Conservation (phyloP, 2,797 vertebrate species). For the Pelobates cultripes region DNA sequence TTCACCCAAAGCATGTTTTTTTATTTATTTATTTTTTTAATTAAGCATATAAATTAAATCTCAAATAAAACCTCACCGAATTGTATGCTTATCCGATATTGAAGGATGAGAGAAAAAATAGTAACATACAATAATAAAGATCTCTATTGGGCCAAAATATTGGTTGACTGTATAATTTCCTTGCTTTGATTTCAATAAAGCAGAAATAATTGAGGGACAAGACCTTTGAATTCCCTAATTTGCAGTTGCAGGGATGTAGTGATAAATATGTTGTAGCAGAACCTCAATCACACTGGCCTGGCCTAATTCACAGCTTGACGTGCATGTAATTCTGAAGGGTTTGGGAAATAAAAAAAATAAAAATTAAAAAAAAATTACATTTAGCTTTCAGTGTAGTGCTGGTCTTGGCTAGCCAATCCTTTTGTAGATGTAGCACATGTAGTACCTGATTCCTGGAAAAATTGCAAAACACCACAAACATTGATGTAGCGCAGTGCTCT, state of each 20-base stretch:
- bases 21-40: background rate
- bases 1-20: slow-evolving; percentile 41
- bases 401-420: background rate
- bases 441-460: background rate
- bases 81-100: background rate
- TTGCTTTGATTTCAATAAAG: too few relatives aligned
- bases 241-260: background rate
- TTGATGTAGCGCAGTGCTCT: background rate
- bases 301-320: slow-evolving; percentile 92
- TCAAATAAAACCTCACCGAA: background rate
- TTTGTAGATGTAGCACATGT: background rate
- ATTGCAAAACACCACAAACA: background rate
- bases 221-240: too few relatives aligned
- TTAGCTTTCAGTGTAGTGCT: background rate
- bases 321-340: slow-evolving; percentile 82
- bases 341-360: slow-evolving; percentile 7
- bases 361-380: background rate
- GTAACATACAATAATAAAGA: too few relatives aligned
- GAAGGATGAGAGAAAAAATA: slow-evolving; percentile 45
- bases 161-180: too few relatives aligned
- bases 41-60: slow-evolving; percentile 6
- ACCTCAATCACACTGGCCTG: slow-evolving; percentile 90
- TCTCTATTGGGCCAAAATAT: too few relatives aligned
- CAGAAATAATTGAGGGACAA: too few relatives aligned
- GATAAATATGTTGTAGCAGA: slow-evolving; percentile 86